Percentiles rank a stretch among this genome's conserved stretches.
phyloP scores from a whole-genome alignment of 1,140 invertebrate species.

The Drosophila athabasca region DNA sequence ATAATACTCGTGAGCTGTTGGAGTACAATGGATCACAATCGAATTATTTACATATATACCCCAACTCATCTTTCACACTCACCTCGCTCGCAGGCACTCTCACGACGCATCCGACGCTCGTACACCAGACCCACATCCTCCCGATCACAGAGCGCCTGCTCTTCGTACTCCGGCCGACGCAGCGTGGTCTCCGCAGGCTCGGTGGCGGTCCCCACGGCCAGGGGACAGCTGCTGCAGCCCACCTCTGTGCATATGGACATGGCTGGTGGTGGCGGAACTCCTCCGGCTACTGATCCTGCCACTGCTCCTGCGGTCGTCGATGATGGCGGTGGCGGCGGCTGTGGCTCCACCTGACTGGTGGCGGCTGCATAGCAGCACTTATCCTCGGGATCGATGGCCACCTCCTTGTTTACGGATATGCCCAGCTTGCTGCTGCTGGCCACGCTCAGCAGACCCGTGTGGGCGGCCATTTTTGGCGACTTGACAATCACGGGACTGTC shows the following conservation, averaged over 20 bases:
- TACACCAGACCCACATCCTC: slow-evolving; percentile 61
- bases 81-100: slow-evolving; percentile 66
- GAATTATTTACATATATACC: too few relatives aligned
- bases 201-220: slow-evolving; percentile 38
- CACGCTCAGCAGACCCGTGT: slow-evolving; percentile 60
- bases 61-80: slow-evolving; percentile 1
- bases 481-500: slow-evolving; percentile 83
- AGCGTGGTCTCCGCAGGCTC: slow-evolving; percentile 51
- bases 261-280: slow-evolving; percentile 33
- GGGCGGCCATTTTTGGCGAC: slow-evolving; percentile 71
- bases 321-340: slow-evolving; percentile 26
- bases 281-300: slow-evolving; percentile 8
- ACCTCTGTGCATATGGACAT: slow-evolving; percentile 77
- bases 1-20: slow-evolving; percentile 62
- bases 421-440: slow-evolving; percentile 70
- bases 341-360: slow-evolving; percentile 57
- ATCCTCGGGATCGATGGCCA: slow-evolving; percentile 82
- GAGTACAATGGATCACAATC: background rate
- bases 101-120: slow-evolving; percentile 69
- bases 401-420: slow-evolving; percentile 81
- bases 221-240: slow-evolving; percentile 72
- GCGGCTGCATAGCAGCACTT: slow-evolving; percentile 70
- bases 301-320: slow-evolving; percentile 19
- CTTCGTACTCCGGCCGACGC: slow-evolving; percentile 59
- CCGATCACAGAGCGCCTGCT: slow-evolving; percentile 47